Conservation (phyloP, 1,140 invertebrate genomes). For the Antheraea pernyi region DNA sequence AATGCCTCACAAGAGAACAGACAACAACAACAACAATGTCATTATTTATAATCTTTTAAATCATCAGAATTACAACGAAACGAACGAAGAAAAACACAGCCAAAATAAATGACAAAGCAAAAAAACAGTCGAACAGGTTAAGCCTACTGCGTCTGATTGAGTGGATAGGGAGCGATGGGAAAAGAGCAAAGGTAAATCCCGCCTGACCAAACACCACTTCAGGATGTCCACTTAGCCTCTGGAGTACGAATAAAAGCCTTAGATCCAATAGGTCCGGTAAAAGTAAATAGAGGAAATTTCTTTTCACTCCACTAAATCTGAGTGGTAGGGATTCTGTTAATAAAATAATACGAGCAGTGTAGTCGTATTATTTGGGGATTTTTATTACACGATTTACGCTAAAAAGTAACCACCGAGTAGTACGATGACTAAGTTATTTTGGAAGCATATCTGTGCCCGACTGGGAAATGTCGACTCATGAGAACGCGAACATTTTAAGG, state of each 20-base stretch:
- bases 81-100: not conserved
- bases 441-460: not conserved
- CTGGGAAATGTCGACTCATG: not conserved
- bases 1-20: too few relatives aligned
- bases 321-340: constrained; percentile 25
- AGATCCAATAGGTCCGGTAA: constrained; percentile 40
- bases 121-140: constrained; percentile 5
- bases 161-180: constrained; percentile 43
- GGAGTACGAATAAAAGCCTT: constrained; percentile 56
- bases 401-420: not conserved
- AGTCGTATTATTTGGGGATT: constrained; percentile 15
- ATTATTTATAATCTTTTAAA: not conserved
- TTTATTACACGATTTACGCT: not conserved
- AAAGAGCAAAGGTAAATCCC: constrained; percentile 72
- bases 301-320: constrained; percentile 34
- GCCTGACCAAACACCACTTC: constrained; percentile 69
- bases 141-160: constrained; percentile 54
- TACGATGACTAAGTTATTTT: not conserved
- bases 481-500: not conserved
- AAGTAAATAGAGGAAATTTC: constrained; percentile 66
- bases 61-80: not conserved
- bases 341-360: constrained; percentile 25
- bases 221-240: constrained; percentile 66
- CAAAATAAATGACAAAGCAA: constrained; percentile 1
- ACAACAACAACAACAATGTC: too few relatives aligned